Conservation (phyloP, 2,797 vertebrate species). For the Amphiprion clarkii region DNA sequence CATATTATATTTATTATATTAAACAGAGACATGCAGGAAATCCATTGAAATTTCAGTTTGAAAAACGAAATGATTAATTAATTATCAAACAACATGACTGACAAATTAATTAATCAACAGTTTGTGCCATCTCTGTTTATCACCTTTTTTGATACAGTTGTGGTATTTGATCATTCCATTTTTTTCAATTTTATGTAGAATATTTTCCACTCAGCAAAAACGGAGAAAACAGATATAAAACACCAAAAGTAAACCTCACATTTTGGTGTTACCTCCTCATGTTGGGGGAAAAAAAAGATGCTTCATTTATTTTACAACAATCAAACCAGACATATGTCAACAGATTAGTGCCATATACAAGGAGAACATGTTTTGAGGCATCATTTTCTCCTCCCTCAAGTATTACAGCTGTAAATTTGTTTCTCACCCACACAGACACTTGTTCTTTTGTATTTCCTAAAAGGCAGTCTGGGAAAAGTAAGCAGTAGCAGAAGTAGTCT, state of each 20-base stretch:
- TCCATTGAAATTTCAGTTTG: not conserved
- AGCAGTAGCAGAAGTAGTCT: not conserved
- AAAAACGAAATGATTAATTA: too few relatives aligned
- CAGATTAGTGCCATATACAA: not conserved
- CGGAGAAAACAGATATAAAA: too few relatives aligned
- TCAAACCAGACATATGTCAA: not conserved
- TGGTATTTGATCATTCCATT: not conserved
- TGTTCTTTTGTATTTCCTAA: constrained; percentile 23
- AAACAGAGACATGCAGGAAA: not conserved
- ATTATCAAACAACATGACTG: not conserved
- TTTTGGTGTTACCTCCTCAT: not conserved
- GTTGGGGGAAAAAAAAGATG: too few relatives aligned
- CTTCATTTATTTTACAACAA: not conserved
- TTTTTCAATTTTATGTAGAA: constrained; percentile 5
- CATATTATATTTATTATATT: too few relatives aligned
- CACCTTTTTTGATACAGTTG: not conserved
- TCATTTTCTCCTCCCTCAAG: not conserved
- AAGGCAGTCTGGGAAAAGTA: not conserved
- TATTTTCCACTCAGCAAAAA: not conserved
- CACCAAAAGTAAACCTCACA: not conserved
- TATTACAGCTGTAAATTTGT: constrained; percentile 4
- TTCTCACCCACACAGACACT: not conserved
- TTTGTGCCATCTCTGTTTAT: not conserved
- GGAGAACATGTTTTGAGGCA: not conserved
- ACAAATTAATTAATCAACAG: not conserved